Evolutionary conservation across 2,888 invertebrate species (phyloP).

Genomic region (Mesochorus sp.): DNA sequence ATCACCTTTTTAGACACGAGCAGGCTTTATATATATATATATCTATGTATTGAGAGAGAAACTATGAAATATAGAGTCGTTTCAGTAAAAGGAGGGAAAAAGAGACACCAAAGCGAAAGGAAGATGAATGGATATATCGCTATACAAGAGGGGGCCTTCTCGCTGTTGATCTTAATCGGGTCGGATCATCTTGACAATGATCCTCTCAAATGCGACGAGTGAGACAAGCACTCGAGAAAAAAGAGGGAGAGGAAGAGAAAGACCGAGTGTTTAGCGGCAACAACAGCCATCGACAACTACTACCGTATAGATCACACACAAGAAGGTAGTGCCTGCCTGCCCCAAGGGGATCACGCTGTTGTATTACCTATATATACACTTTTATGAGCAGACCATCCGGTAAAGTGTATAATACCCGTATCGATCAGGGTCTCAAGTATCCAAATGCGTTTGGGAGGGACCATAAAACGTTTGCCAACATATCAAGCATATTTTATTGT

Average conservation of each 20-base stretch:
- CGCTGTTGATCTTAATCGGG: slow-evolving; percentile 76
- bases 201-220: slow-evolving; percentile 78
- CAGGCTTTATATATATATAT: no score
- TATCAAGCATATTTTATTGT: no score
- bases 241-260: no score
- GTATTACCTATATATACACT: slow-evolving; percentile 3
- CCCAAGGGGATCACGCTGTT: slow-evolving; percentile 7
- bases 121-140: not conserved
- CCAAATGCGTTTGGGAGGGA: not conserved
- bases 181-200: slow-evolving; percentile 74
- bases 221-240: slow-evolving; percentile 71
- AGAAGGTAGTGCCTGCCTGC: not conserved
- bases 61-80: slow-evolving; percentile 17
- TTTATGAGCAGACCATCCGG: not conserved
- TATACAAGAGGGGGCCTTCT: slow-evolving; percentile 49
- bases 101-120: not conserved
- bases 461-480: no score
- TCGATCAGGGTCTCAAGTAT: not conserved
- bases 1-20: no score
- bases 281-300: not conserved
- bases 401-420: not conserved
- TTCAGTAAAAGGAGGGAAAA: not conserved
- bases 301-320: slow-evolving; percentile 1
- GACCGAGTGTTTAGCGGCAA: slow-evolving; percentile 11
- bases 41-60: no score